Conservation (phyloP, 64 coral and sea anemone species). For the Montipora capricornis region DNA sequence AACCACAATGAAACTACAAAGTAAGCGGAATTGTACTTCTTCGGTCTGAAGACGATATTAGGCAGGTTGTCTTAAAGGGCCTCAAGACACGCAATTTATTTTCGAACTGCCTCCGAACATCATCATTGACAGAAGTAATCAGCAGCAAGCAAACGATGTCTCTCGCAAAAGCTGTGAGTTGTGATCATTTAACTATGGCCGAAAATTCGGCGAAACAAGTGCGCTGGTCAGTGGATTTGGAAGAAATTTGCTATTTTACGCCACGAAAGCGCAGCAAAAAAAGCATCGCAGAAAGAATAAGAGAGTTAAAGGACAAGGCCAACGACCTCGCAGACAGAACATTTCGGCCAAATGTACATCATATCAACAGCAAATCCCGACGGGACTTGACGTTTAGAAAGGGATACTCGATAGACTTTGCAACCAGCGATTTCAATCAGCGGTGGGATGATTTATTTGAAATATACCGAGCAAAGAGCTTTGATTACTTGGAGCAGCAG, state of each 20-base stretch:
- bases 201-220: conserved; percentile 17
- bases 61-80: not conserved
- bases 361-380: not conserved
- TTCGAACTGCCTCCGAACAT: not conserved
- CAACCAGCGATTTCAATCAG: conserved; percentile 5
- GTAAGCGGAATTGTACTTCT: not conserved
- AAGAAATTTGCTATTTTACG: conserved; percentile 29
- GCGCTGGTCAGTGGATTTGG: conserved; percentile 19
- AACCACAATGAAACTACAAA: conserved; percentile 9
- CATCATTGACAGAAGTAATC: too few relatives aligned
- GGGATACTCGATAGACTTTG: not conserved
- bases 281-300: conserved; percentile 21
- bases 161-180: conserved; percentile 6
- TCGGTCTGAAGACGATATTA: not conserved
- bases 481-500: not conserved
- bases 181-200: not conserved
- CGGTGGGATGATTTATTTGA: conserved; percentile 29
- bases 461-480: not conserved
- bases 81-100: not conserved
- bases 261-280: conserved; percentile 24
- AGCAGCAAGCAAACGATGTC: not conserved
- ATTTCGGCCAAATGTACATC: conserved; percentile 19
- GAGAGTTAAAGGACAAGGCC: conserved; percentile 26
- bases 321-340: conserved; percentile 43
- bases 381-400: not conserved